Evolutionary conservation across 1,140 invertebrate species (phyloP), one percentile per base, ranked within the genome.

Genomic region (Monomorium pharaonis): DNA sequence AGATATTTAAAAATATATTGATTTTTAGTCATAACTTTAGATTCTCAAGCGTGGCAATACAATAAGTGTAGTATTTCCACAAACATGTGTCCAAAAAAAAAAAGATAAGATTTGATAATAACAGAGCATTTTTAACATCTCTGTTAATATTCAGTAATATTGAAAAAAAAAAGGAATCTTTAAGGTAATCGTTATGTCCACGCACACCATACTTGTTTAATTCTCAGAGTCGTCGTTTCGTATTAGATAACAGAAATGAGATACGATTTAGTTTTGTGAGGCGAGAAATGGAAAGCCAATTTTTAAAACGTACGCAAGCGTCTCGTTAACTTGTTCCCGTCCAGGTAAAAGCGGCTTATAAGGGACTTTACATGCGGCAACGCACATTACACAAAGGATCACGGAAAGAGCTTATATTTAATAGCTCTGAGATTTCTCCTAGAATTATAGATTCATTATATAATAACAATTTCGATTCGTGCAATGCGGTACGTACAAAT

Each of bases 191-290:
- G 24, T 84, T 87, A 65, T 56, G 60, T 44, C 63, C 84, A 67
- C 65, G 70, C 65, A 63, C 67, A 72, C 84, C 77, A 84, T 91
- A 90, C 90, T 92, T 89, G 86, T 87, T 92, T 88, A 91, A 92
- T 91, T 91, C 75, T 83, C 65, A 47, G 37, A 37, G 49, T 56
- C 80, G 80, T 84, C 72, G 62, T 54, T 62, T 18, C 65, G 77
- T 83, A 86, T 86, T 89, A 91, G 87, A 92, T 92, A 78, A 85
- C 75, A 91, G 86, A 72, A 69, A 87, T 56, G 65, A 90, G 83
- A 86, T 90, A 90, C 75, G 54, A 60, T 72, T 54, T 62, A 44
- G 78, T 81, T 90, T 88, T 62, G 81, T 56, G 51, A 27, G 16
- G 24, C 18, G n/a, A 30, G 47, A 72, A 74, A 65, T 56, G 30